Evolutionary conservation across 2,113 vertebrate genomes (phyloP).

Genomic region (Mola mola): DNA sequence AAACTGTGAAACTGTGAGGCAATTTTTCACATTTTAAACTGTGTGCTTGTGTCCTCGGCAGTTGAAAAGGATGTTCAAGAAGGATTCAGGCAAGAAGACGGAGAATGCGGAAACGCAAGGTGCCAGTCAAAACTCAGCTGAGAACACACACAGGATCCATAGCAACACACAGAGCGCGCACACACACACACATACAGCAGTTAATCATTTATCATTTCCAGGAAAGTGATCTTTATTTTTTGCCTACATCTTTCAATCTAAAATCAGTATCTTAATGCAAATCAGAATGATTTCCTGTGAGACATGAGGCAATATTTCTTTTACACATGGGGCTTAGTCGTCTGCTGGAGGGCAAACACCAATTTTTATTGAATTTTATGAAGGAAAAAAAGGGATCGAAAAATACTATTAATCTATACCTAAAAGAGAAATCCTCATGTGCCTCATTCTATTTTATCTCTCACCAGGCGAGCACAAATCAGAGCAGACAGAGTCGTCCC

Average conservation of each 20-base stretch:
- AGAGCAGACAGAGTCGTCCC: slow-evolving; percentile 42
- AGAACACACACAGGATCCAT: slow-evolving; percentile 72
- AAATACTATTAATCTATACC: background rate
- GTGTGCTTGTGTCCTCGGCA: slow-evolving; percentile 37
- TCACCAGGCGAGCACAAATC: slow-evolving; percentile 64
- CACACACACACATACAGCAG: too few relatives aligned
- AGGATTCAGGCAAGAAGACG: slow-evolving; percentile 89
- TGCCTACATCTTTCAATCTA: too few relatives aligned
- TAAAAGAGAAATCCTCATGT: background rate
- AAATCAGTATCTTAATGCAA: too few relatives aligned
- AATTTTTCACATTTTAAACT: too few relatives aligned
- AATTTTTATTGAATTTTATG: too few relatives aligned
- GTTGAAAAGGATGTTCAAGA: slow-evolving; percentile 92
- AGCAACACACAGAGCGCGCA: slow-evolving; percentile 14
- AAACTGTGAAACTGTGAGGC: too few relatives aligned
- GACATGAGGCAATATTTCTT: too few relatives aligned
- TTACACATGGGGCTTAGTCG: too few relatives aligned
- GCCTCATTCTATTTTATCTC: background rate
- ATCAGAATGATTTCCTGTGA: too few relatives aligned
- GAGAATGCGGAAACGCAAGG: slow-evolving; percentile 84
- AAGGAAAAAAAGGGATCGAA: too few relatives aligned
- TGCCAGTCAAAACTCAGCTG: slow-evolving; percentile 61
- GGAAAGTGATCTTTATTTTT: too few relatives aligned
- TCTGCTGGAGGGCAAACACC: too few relatives aligned
- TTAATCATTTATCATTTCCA: background rate